Conservation (phyloP, 2,797 vertebrate species). For the Pangasius djambal region DNA sequence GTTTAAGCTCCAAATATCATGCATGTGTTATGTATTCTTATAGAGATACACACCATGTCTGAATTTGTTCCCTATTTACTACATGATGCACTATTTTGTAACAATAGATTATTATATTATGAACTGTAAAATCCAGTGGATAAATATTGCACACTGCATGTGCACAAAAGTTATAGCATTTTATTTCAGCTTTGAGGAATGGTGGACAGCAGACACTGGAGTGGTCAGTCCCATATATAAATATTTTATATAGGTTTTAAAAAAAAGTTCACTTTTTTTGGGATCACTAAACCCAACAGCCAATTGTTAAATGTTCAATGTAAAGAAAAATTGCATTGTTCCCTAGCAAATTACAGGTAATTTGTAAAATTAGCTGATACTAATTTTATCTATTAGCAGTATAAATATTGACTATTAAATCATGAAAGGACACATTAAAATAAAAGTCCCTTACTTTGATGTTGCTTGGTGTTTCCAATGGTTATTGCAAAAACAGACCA, state of each 20-base stretch:
- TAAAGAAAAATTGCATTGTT: background rate
- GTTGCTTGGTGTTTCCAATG: background rate
- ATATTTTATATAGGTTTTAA: no score
- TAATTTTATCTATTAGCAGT: background rate
- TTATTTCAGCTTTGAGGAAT: background rate
- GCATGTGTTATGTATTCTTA: background rate
- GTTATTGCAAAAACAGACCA: background rate
- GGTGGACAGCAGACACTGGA: no score
- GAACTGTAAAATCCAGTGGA: background rate
- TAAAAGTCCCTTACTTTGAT: background rate
- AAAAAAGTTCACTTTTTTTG: background rate
- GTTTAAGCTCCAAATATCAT: background rate
- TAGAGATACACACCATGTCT: background rate
- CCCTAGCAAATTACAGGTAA: background rate
- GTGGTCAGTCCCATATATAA: no score
- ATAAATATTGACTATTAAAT: conserved; percentile 5
- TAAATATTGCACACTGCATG: background rate
- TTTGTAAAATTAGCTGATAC: background rate
- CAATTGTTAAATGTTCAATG: background rate
- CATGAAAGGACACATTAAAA: background rate
- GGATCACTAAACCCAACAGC: background rate
- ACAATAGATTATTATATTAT: background rate
- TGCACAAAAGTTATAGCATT: background rate
- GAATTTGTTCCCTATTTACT: background rate
- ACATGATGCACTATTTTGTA: background rate